Evolutionary conservation across 1,140 invertebrate species (phyloP).

Genomic region (Micrasema minimum): DNA sequence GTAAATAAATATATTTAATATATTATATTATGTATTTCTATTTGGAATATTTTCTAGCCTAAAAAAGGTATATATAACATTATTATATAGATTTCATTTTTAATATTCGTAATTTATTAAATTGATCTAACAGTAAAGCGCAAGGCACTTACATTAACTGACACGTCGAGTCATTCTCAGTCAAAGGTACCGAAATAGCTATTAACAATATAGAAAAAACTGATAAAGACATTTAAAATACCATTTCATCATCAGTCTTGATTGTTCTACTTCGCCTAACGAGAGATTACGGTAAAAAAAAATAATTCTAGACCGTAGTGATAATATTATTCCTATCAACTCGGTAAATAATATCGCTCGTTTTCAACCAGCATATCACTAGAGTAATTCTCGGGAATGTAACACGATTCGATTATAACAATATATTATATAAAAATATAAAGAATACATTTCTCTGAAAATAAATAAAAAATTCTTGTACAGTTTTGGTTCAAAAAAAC

Average conservation of each 20-base stretch:
- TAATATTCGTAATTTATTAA: constrained; percentile 30
- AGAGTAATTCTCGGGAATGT: constrained; percentile 39
- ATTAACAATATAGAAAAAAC: constrained; percentile 17
- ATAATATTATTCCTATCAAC: constrained; percentile 38
- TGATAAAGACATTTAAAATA: constrained; percentile 43
- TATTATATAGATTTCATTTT: background rate
- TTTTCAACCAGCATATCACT: constrained; percentile 29
- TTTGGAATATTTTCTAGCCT: constrained; percentile 44
- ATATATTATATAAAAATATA: constrained; percentile 38
- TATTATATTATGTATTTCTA: constrained; percentile 36
- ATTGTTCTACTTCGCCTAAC: constrained; percentile 50
- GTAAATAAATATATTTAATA: constrained; percentile 27
- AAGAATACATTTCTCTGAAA: constrained; percentile 51
- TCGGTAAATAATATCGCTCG: constrained; percentile 49
- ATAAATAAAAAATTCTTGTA: constrained; percentile 52
- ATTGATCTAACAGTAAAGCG: constrained; percentile 29
- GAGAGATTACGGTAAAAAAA: constrained; percentile 47
- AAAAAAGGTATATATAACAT: constrained; percentile 14
- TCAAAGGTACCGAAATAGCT: constrained; percentile 24
- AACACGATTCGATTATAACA: constrained; percentile 41
- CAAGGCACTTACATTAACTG: constrained; percentile 29
- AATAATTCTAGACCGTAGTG: constrained; percentile 34
- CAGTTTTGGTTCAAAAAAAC: constrained; percentile 54
- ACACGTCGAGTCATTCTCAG: constrained; percentile 10
- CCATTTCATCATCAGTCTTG: constrained; percentile 51